A percentile compares a stretch with the other conserved stretches of the same genome.
These are phyloP conservation scores for Sebastes steindachneri DNA, from an alignment of 2,797 vertebrate genomes.

Conservation along the genomic window DNA sequence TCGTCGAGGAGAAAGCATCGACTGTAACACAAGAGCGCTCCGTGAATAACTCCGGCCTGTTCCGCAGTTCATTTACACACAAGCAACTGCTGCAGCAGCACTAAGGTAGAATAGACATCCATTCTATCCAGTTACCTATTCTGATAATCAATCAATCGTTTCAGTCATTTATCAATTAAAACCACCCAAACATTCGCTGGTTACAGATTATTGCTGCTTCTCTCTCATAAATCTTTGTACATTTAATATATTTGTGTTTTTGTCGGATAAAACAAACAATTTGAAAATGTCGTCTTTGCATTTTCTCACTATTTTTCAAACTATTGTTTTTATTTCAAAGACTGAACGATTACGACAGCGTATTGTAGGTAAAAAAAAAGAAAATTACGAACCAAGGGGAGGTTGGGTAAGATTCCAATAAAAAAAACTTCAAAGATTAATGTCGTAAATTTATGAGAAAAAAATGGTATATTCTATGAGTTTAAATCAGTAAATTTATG, in stretches of 20 bases:
- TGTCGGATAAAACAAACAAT: too few species aligned
- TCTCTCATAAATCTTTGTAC: background rate
- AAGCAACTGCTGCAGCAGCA: background rate
- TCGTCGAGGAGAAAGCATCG: constrained; percentile 15
- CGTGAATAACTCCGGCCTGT: background rate
- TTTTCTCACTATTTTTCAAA: too few species aligned
- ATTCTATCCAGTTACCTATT: background rate
- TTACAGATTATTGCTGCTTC: background rate
- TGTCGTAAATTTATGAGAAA: too few species aligned
- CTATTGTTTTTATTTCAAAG: too few species aligned
- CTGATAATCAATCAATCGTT: background rate
- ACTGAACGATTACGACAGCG: too few species aligned
- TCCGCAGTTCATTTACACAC: constrained; percentile 2
- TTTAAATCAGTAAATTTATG: too few species aligned
- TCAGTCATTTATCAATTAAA: background rate
- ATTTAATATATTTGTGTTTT: fast-evolving
- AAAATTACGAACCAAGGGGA: fast-evolving
- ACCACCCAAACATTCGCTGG: background rate
- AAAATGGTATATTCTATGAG: too few species aligned
- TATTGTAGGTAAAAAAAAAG: too few species aligned
- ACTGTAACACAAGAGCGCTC: constrained; percentile 25
- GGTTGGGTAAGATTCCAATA: too few species aligned
- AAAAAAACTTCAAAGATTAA: background rate
- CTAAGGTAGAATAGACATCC: background rate
- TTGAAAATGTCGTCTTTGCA: background rate